phyloP scores from a whole-genome alignment of 2,113 vertebrate species.

The Semnornis frantzii region DNA sequence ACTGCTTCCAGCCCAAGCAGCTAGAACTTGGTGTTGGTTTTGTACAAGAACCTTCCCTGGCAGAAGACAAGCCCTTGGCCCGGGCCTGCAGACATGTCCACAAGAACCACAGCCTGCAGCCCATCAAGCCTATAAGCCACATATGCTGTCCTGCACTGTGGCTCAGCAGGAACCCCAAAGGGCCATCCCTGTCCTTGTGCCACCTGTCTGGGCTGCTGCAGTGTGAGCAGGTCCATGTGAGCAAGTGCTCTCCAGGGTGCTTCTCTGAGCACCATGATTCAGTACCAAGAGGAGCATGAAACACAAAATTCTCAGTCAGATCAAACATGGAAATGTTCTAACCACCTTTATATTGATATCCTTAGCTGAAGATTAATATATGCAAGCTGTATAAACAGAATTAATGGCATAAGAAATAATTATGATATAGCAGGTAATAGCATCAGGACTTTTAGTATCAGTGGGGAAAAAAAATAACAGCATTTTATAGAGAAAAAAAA shows the following conservation, averaged over 20 bases:
- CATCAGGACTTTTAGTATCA: not conserved
- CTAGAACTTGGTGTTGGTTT: not conserved
- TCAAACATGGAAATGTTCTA: not conserved
- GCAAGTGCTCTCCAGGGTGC: not conserved
- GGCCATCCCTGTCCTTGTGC: not conserved
- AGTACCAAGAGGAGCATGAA: too few species aligned
- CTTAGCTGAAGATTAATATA: not conserved
- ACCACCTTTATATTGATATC: not conserved
- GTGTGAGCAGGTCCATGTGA: not conserved
- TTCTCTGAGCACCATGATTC: not conserved
- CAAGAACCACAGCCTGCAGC: not conserved
- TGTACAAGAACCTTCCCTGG: not conserved
- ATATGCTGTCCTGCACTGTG: fast-evolving
- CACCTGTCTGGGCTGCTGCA: not conserved
- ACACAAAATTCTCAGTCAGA: not conserved
- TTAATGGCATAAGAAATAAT: not conserved
- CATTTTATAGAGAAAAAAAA: not conserved
- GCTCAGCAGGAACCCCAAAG: fast-evolving
- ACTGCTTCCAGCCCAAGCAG: not conserved
- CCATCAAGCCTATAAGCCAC: not conserved
- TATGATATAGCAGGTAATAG: not conserved
- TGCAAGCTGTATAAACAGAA: not conserved
- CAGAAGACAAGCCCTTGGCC: not conserved
- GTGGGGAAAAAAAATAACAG: not conserved
- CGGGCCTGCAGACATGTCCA: not conserved